Evolutionary conservation across 2,113 vertebrate species (phyloP).

Genomic region (Brienomyrus brachyistius): DNA sequence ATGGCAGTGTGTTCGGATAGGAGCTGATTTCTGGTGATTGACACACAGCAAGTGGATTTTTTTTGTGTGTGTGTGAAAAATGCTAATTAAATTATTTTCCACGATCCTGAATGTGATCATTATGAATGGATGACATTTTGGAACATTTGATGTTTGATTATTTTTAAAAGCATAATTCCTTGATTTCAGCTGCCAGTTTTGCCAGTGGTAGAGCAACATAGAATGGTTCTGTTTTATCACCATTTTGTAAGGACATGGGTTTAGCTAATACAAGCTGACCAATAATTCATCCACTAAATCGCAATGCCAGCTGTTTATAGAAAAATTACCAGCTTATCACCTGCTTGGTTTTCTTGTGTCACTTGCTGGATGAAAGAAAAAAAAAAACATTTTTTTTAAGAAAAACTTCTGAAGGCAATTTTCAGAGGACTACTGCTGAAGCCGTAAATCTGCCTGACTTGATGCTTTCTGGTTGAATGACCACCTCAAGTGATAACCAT

Average conservation of each 20-base stretch:
- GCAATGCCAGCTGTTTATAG: constrained; percentile 8
- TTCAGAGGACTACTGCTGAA: background rate
- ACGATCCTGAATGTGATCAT: background rate
- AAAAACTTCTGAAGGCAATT: background rate
- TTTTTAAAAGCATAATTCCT: background rate
- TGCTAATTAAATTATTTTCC: background rate
- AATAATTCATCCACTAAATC: constrained; percentile 34
- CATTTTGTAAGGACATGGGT: constrained; percentile 28
- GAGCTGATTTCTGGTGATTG: background rate
- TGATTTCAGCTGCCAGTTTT: background rate
- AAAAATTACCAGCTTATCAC: constrained; percentile 21
- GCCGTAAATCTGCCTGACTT: background rate
- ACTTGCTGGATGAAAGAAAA: background rate
- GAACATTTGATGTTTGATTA: background rate
- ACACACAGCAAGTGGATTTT: background rate
- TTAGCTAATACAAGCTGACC: constrained; percentile 40
- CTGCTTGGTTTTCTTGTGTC: constrained; percentile 14
- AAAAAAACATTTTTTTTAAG: background rate
- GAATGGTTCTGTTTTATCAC: background rate
- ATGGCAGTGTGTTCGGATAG: background rate
- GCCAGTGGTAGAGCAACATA: background rate
- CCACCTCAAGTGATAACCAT: background rate
- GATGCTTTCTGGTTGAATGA: background rate
- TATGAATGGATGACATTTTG: background rate
- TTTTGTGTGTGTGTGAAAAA: background rate